A percentile compares a stretch with the other conserved stretches of the same genome.
These are phyloP conservation scores for Microcebus tavaratra DNA, from an alignment of 2,113 vertebrate species.

Conservation along the genomic window DNA sequence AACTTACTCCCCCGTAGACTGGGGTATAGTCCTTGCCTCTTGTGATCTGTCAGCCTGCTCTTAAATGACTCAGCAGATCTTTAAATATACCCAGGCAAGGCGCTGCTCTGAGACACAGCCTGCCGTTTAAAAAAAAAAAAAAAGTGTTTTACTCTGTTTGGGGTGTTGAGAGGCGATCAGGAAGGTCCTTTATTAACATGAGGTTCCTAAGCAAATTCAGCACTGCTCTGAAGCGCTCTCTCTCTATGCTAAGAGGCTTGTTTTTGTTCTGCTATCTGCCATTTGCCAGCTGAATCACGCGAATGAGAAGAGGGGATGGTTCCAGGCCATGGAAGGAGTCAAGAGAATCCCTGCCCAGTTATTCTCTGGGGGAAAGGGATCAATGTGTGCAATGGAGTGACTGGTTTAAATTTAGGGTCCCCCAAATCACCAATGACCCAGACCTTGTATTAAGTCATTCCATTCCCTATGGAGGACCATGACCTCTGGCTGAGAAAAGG, in stretches of 20 bases:
- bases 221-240: background rate
- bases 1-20: slow-evolving; percentile 45
- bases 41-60: slow-evolving; percentile 32
- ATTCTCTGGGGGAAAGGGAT: background rate
- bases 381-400: background rate
- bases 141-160: slow-evolving; percentile 29
- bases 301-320: background rate
- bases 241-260: background rate
- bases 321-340: slow-evolving; percentile 33
- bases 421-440: slow-evolving; percentile 25
- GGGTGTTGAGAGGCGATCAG: background rate
- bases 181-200: slow-evolving; percentile 24
- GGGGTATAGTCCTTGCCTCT: slow-evolving; percentile 41
- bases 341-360: slow-evolving; percentile 48
- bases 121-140: background rate
- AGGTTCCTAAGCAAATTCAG: slow-evolving; percentile 32
- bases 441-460: slow-evolving; percentile 11
- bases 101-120: slow-evolving; percentile 36
- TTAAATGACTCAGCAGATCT: slow-evolving; percentile 76
- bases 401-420: slow-evolving; percentile 39
- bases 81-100: slow-evolving; percentile 68
- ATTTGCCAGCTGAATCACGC: slow-evolving; percentile 48
- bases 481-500: slow-evolving; percentile 48
- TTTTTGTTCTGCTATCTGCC: slow-evolving; percentile 27
- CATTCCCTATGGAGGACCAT: slow-evolving; percentile 30